Percentiles rank a stretch among this genome's conserved stretches.
Evolutionary conservation across 2,113 vertebrate species (phyloP).

Genomic region (Poeciliopsis retropinna): DNA sequence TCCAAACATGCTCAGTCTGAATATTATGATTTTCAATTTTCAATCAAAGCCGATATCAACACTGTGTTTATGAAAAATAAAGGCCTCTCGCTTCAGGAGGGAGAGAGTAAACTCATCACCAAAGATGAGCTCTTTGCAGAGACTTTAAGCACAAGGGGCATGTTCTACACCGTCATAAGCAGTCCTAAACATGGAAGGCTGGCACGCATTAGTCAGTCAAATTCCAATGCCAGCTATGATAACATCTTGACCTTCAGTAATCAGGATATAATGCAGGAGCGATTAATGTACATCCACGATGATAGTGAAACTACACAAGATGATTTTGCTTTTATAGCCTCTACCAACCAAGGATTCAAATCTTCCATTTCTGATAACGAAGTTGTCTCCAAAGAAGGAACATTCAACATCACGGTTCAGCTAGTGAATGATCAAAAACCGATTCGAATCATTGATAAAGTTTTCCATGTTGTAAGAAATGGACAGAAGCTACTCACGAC

Average conservation of each 20-base stretch:
- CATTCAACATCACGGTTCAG: constrained; percentile 84
- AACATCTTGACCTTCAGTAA: constrained; percentile 83
- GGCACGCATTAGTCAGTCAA: constrained; percentile 79
- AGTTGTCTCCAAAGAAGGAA: constrained; percentile 75
- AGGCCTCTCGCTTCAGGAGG: constrained; percentile 85
- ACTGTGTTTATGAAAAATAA: constrained; percentile 83
- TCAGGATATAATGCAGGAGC: constrained; percentile 80
- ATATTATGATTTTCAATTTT: constrained; percentile 82
- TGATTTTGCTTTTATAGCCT: constrained; percentile 83
- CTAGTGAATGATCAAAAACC: constrained; percentile 92
- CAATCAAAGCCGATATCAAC: constrained; percentile 84
- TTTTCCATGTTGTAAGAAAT: constrained; percentile 85
- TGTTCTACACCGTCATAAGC: constrained; percentile 83
- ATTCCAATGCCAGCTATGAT: constrained; percentile 76
- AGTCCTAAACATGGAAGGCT: constrained; percentile 86
- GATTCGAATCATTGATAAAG: constrained; percentile 82
- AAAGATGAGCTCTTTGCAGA: constrained; percentile 84
- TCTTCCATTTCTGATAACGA: constrained; percentile 59
- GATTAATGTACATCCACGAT: constrained; percentile 89
- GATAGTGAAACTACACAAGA: constrained; percentile 87
- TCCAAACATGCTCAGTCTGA: constrained; percentile 85
- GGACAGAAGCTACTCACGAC: constrained; percentile 85
- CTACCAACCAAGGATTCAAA: constrained; percentile 59
- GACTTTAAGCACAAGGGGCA: constrained; percentile 79
- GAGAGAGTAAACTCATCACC: constrained; percentile 88